These are phyloP conservation scores for Aphelenchoides avenae DNA, from an alignment of 1,140 invertebrate species.

Conservation along the genomic window DNA sequence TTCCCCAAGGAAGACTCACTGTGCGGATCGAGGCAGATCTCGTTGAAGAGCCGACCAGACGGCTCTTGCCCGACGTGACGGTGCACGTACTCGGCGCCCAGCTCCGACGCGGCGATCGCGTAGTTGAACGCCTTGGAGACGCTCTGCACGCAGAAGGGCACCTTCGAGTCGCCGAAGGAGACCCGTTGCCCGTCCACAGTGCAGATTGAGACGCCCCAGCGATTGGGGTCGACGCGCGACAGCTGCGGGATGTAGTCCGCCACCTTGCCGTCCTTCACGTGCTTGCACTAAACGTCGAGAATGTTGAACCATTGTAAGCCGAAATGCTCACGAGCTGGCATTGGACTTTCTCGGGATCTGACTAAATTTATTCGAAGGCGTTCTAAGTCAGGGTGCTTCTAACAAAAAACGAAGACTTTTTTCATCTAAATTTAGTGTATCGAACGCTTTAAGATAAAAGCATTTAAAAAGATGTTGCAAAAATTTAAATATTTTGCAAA, in stretches of 20 bases:
- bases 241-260: slow-evolving; percentile 58
- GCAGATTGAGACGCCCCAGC: slow-evolving; percentile 62
- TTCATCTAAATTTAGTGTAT: too few species aligned
- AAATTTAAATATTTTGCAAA: too few species aligned
- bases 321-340: too few species aligned
- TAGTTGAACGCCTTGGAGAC: slow-evolving; percentile 79
- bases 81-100: slow-evolving; percentile 46
- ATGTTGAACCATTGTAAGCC: neutral
- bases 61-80: slow-evolving; percentile 90
- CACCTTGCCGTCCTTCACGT: slow-evolving; percentile 45
- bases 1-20: slow-evolving; percentile 15
- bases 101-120: slow-evolving; percentile 34
- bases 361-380: too few species aligned
- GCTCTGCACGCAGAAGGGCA: slow-evolving; percentile 55
- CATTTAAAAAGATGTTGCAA: too few species aligned
- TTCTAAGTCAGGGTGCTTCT: too few species aligned
- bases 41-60: slow-evolving; percentile 91
- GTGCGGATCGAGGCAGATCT: slow-evolving; percentile 77
- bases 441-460: too few species aligned
- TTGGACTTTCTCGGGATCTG: too few species aligned
- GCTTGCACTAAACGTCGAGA: slow-evolving; percentile 24
- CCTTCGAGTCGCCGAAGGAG: slow-evolving; percentile 49
- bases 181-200: slow-evolving; percentile 62
- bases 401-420: too few species aligned
- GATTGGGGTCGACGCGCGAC: slow-evolving; percentile 59